A percentile compares a stretch with the other conserved stretches of the same genome.
phyloP scores from a whole-genome alignment of 2,113 vertebrate species.

The Sylvicapra grimmia region DNA sequence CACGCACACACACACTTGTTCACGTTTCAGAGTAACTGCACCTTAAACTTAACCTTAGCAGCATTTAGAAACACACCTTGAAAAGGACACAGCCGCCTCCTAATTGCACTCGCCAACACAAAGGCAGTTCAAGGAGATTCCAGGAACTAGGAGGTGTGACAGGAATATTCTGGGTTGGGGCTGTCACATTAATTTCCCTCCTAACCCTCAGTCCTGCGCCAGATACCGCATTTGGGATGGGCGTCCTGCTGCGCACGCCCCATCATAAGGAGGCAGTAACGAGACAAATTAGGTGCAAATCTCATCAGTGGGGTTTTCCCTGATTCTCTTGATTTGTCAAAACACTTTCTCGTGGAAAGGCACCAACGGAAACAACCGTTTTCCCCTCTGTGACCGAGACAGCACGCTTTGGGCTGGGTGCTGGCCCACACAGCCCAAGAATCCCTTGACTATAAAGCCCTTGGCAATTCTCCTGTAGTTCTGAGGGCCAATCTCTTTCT shows the following conservation, averaged over 20 bases:
- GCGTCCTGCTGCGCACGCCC: background rate
- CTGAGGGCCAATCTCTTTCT: background rate
- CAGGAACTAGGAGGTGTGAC: background rate
- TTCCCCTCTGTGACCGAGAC: background rate
- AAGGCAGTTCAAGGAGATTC: background rate
- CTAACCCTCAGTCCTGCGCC: background rate
- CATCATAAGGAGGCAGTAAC: slow-evolving; percentile 22
- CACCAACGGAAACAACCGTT: slow-evolving; percentile 17
- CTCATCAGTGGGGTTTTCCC: background rate
- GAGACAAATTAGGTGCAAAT: slow-evolving; percentile 43
- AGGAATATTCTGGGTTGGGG: background rate
- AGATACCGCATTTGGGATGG: background rate
- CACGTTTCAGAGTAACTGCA: background rate
- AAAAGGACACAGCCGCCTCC: background rate
- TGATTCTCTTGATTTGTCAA: slow-evolving; percentile 50
- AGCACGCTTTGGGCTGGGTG: background rate
- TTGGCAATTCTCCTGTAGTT: background rate
- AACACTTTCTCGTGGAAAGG: slow-evolving; percentile 31
- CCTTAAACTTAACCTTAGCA: background rate
- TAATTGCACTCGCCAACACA: background rate
- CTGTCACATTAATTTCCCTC: background rate
- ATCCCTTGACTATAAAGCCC: background rate
- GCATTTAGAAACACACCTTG: background rate
- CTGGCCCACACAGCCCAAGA: background rate
- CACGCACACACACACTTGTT: rapidly evolving